Percentiles rank a stretch among this genome's conserved stretches.
Conservation (phyloP, 2,113 vertebrate genomes). For the Petrocephalus zakoni region DNA sequence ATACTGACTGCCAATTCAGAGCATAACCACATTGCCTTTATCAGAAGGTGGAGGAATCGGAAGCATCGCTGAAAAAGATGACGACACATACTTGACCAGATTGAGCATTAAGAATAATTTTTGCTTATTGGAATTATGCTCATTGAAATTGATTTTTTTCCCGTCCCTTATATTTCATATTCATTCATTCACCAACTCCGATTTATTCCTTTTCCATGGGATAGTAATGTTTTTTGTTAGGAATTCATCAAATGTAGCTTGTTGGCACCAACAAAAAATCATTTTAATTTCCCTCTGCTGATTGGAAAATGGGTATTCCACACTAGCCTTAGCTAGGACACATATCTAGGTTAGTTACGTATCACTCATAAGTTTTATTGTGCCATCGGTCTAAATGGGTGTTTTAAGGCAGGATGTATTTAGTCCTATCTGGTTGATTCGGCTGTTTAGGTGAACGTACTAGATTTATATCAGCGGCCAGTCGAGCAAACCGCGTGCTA, state of each 20-base stretch:
- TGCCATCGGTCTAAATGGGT: not conserved
- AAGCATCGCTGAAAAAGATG: not conserved
- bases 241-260: not conserved
- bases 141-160: not conserved
- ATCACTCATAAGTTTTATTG: not conserved
- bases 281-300: not conserved
- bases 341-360: not conserved
- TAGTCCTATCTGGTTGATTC: not conserved
- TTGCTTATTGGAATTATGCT: not conserved
- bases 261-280: not conserved
- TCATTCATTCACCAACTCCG: not conserved
- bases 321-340: not conserved
- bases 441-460: not conserved
- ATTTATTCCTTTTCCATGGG: not conserved
- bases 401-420: not conserved
- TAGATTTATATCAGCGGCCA: not conserved
- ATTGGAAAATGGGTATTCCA: not conserved
- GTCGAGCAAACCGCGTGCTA: not conserved
- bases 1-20: not conserved
- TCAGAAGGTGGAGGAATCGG: not conserved
- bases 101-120: not conserved
- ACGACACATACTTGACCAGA: not conserved
- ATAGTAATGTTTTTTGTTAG: not conserved
- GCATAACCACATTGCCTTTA: not conserved
- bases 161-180: not conserved